These are phyloP conservation scores for Hyperopisus bebe DNA, from an alignment of 2,113 vertebrate genomes.

Conservation along the genomic window DNA sequence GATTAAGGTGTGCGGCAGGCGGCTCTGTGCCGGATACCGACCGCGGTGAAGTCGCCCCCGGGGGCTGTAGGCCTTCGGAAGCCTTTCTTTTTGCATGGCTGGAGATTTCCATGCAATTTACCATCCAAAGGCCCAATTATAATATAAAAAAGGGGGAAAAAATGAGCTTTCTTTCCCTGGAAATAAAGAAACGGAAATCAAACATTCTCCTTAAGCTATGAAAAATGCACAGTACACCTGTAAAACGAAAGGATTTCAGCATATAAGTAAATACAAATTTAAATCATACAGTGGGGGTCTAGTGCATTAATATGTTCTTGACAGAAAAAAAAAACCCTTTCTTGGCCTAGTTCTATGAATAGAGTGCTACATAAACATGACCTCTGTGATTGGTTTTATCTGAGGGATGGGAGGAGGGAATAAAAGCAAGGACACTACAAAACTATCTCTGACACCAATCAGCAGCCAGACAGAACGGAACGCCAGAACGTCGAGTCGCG, in stretches of 20 bases:
- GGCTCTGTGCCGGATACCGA: not conserved
- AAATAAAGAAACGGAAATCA: not conserved
- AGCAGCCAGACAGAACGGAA: not conserved
- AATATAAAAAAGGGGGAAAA: not conserved
- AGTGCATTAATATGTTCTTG: not conserved
- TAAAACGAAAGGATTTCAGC: not conserved
- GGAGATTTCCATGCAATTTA: constrained; percentile 1
- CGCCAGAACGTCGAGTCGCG: not conserved
- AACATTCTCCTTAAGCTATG: not conserved
- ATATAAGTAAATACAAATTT: not conserved
- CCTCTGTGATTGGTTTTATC: not conserved
- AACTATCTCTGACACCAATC: not conserved
- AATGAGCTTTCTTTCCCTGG: not conserved
- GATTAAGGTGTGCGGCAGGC: constrained; percentile 1
- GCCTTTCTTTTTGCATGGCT: not conserved
- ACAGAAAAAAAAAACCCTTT: not conserved
- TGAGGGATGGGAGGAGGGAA: not conserved
- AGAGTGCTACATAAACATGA: not conserved
- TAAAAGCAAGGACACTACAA: not conserved
- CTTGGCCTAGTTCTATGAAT: not conserved
- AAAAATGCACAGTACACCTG: not conserved
- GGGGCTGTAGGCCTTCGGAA: not conserved
- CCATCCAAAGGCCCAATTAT: not conserved
- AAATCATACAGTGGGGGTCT: not conserved
- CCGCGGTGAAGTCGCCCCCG: not conserved